Evolutionary conservation across 2,888 invertebrate genomes (phyloP), one percentile per base, ranked within the genome.

Genomic region (Limnephilus marmoratus): DNA sequence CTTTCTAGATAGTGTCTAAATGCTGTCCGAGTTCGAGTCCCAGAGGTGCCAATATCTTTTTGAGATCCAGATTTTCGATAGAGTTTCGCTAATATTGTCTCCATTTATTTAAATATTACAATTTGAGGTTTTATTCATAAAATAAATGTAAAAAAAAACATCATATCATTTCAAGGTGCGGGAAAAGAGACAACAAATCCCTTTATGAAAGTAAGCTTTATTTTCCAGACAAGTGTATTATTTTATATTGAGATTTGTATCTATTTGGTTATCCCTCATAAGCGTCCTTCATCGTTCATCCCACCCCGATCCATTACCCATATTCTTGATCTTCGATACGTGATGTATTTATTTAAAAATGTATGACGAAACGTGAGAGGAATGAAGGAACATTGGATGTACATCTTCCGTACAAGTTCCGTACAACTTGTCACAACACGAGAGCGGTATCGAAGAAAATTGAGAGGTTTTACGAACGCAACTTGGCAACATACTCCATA

Each of bases 331-430:
- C 92, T 91, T 85, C 90, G 87, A 91, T 90, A 92, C 92, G 92
- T 92, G 92, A 92, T 90, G 92, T 92, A 91, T 92, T 92, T 92
- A 90, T 92, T 89, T 89, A 92, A 82, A 85, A 92, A 92, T 91
- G 90, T 91, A 92, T 82, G 81, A 41, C 37, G 81, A 34, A n/a
- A 92, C 92, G 92, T 92, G 92, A 91, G 68, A 49, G 37, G 91
- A 90, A 49, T 90, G 24, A 53, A 29, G 5, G 1, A 68, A 68
- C 68, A 68, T 68, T 68, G 24, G n/a, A 24, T 24, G 24, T 68
- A 68, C 68, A 68, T 68, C 24, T 68, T n/a, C 37, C 37, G 37
- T 37, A 68, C 68, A 68, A 68, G 68, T 24, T 68, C 68, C 0
- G n/a, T 68, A n/a, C 68, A n/a, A 68, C 68, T 24, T n/a, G 68